A percentile compares a stretch with the other conserved stretches of the same genome.
Conservation (phyloP, 2,113 vertebrate species). For the Chrysemys picta region DNA sequence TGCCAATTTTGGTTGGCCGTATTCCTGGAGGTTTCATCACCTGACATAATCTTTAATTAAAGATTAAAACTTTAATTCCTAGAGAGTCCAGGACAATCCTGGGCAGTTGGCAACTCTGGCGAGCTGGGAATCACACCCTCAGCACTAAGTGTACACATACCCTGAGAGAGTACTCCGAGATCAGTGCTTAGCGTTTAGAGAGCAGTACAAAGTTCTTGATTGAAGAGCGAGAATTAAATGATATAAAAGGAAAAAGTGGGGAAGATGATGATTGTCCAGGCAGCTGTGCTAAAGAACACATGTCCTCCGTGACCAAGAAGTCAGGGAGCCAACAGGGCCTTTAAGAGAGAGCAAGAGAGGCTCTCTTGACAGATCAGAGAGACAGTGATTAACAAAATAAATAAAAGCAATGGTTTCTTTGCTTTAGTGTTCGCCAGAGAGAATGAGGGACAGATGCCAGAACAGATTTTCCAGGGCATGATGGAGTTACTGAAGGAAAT, state of each 20-base stretch:
- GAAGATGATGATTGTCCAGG: not conserved
- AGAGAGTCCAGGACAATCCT: too few species aligned
- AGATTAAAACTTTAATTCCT: too few species aligned
- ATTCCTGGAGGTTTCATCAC: too few species aligned
- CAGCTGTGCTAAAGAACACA: not conserved
- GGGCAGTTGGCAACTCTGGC: too few species aligned
- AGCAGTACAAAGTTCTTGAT: not conserved
- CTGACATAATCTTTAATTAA: too few species aligned
- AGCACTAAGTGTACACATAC: not conserved
- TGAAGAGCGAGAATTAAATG: rapidly evolving
- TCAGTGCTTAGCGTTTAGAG: not conserved
- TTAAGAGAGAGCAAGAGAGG: not conserved
- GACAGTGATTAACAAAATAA: not conserved
- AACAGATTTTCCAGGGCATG: slow-evolving; percentile 2
- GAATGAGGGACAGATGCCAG: not conserved
- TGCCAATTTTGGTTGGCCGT: too few species aligned
- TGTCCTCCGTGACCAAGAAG: not conserved
- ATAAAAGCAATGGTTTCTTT: not conserved
- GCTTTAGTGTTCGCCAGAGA: not conserved
- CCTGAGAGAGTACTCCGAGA: not conserved
- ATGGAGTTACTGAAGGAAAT: not conserved
- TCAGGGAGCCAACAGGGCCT: not conserved
- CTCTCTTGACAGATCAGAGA: not conserved
- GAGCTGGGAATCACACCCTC: not conserved
- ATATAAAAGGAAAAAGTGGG: not conserved